Evolutionary conservation across 2,888 invertebrate genomes (phyloP).

Genomic region (Aplocera efformata): DNA sequence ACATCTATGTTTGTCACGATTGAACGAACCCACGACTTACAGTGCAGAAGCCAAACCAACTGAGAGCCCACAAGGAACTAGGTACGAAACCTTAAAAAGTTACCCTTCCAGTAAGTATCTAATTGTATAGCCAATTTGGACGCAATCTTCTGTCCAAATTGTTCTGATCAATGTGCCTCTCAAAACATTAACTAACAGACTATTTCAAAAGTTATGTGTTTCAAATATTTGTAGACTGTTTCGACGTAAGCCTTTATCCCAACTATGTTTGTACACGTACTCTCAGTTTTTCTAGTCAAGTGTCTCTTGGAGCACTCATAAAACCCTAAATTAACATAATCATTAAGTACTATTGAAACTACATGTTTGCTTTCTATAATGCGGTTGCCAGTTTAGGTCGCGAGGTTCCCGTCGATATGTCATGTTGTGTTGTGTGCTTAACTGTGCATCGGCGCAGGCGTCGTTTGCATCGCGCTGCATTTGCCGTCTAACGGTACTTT

Average conservation of each 20-base stretch:
- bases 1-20: too few species aligned
- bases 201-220: too few species aligned
- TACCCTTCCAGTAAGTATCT: too few species aligned
- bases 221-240: too few species aligned
- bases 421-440: constrained; percentile 46
- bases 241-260: constrained; percentile 16
- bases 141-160: too few species aligned
- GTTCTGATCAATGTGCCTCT: too few species aligned
- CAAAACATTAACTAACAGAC: too few species aligned
- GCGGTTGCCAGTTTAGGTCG: constrained; percentile 31
- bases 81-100: too few species aligned
- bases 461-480: constrained; percentile 59
- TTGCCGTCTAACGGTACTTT: constrained; percentile 54
- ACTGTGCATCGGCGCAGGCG: constrained; percentile 36
- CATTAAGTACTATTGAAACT: constrained; percentile 37
- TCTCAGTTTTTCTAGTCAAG: constrained; percentile 27
- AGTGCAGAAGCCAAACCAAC: too few species aligned
- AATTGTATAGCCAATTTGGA: too few species aligned
- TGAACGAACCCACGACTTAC: too few species aligned
- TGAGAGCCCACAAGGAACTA: too few species aligned
- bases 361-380: constrained; percentile 49
- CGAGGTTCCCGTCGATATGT: constrained; percentile 44
- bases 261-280: constrained; percentile 7
- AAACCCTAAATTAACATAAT: constrained; percentile 42
- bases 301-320: constrained; percentile 34